Evolutionary conservation across 2,888 invertebrate genomes (phyloP).

Genomic region (Heliothis peltigera): DNA sequence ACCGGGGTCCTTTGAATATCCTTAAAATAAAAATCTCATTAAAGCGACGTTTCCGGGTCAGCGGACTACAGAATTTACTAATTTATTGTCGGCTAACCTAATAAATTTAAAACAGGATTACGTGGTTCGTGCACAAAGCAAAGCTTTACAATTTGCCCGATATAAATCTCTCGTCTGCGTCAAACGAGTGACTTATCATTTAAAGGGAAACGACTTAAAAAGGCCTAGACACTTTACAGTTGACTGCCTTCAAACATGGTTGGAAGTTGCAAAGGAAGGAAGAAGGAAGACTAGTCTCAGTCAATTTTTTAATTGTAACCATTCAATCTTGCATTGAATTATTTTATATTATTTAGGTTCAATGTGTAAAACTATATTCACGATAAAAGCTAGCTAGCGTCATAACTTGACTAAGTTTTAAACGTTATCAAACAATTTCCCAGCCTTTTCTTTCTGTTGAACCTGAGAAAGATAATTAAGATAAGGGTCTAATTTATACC

Average conservation of each 20-base stretch:
- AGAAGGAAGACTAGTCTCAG: not conserved
- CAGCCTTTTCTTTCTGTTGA: no score
- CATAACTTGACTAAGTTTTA: no score
- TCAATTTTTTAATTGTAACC: not conserved
- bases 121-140: constrained; percentile 83
- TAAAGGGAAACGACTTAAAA: constrained; percentile 62
- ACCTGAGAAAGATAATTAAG: no score
- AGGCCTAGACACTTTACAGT: constrained; percentile 47
- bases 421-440: no score
- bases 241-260: constrained; percentile 19
- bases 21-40: constrained; percentile 80
- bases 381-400: not conserved
- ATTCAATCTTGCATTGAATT: not conserved
- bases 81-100: constrained; percentile 87
- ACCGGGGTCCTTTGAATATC: constrained; percentile 72
- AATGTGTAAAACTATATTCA: not conserved
- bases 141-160: constrained; percentile 86
- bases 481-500: no score
- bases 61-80: constrained; percentile 84
- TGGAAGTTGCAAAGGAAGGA: constrained; percentile 4
- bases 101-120: constrained; percentile 89
- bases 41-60: constrained; percentile 85
- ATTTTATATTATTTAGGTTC: not conserved
- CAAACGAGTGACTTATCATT: constrained; percentile 74
- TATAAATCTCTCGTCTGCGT: constrained; percentile 83